A percentile compares a stretch with the other conserved stretches of the same genome.
Evolutionary conservation across 2,113 vertebrate species (phyloP).

Genomic region (Numida meleagris): DNA sequence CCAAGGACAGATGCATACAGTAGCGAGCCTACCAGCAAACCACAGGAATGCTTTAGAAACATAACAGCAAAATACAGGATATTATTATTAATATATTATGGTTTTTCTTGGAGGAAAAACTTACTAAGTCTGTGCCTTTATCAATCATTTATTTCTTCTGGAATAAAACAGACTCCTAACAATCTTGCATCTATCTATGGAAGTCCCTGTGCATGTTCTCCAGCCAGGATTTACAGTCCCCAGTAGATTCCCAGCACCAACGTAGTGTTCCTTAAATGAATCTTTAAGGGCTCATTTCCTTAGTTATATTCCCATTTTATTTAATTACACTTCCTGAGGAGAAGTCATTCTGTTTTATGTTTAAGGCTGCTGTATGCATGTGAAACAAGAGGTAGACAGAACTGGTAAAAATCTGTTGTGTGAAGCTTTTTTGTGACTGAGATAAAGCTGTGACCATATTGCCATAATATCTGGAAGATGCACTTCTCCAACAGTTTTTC

Average conservation of each 20-base stretch:
- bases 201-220: background rate
- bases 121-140: background rate
- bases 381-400: background rate
- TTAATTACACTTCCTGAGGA: conserved; percentile 63
- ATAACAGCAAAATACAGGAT: background rate
- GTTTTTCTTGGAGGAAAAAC: background rate
- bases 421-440: background rate
- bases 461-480: background rate
- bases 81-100: background rate
- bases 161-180: background rate
- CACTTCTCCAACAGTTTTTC: background rate
- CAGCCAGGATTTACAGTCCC: conserved; percentile 28
- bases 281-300: conserved; percentile 58
- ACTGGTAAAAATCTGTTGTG: background rate
- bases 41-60: background rate
- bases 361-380: background rate
- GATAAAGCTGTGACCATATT: background rate
- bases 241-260: background rate
- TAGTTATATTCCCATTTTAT: conserved; percentile 57
- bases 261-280: conserved; percentile 40
- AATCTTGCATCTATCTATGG: background rate
- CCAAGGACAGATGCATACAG: background rate
- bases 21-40: background rate
- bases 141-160: background rate
- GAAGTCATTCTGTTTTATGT: conserved; percentile 53